Evolutionary conservation across 2,888 invertebrate genomes (phyloP), one percentile per base, ranked within the genome.

Genomic region (Cheilosia scutellata): DNA sequence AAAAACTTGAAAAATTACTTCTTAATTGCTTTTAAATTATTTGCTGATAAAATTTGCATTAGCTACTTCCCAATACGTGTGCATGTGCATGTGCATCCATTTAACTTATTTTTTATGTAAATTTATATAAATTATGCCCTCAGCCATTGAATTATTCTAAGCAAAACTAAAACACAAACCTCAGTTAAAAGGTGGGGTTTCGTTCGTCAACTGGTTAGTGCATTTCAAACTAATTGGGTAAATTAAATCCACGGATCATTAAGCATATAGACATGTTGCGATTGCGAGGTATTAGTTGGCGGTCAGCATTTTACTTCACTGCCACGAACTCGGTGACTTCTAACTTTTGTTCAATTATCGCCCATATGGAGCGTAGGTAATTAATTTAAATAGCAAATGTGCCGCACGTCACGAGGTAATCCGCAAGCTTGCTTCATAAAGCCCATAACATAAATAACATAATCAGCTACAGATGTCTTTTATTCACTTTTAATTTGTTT

Each of bases 201-300:
- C 47, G 31, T 25, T 37, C 20, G 47, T 40, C 75, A 49, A 65
- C 75, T 47, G 47, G 63, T 31, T 75, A 66, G 53, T 65, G 47
- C 58, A 47, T 60, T 77, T 37, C 7, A 65, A 72, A 53, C n/a
- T 79, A 77, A 82, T 82, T 72, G 82, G 53, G 7, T 2, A 42
- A 65, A 77, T 82, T 72, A 71, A 72, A 65, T 77, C 20, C 60
- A 77, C 51, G 82, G 77, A 77, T 77, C 71, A 77, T 55, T 82
- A 66, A 47, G 53, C 71, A 47, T 29, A 66, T 13, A 66, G 40
- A 70, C 57, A 58, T 25, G 55, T 27, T 37, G 20, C 3, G 20
- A 47, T 25, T 2, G 44, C 42, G 49, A 9, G 20, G 5, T 7
- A 49, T 11, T 29, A 9, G 16, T 5, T 44, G 31, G 2, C 7